A percentile compares a stretch with the other conserved stretches of the same genome.
phyloP scores from a whole-genome alignment of 2,888 invertebrate species.

The Pachymerium ferrugineum region DNA sequence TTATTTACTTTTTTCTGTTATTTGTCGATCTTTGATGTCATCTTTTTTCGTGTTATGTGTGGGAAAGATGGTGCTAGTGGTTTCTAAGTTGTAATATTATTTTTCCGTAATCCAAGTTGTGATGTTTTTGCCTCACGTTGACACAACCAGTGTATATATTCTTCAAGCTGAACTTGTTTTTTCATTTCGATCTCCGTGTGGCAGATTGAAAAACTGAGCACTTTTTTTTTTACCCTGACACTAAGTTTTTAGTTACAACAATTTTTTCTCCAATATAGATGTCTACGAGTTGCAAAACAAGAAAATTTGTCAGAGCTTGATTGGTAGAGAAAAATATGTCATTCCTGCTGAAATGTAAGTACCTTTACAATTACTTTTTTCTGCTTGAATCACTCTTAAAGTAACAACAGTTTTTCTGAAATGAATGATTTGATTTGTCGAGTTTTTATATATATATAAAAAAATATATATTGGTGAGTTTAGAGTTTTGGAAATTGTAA shows the following conservation, averaged over 20 bases:
- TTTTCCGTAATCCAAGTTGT: background rate
- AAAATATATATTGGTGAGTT: too few species aligned
- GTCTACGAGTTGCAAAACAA: too few species aligned
- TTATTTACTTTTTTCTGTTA: background rate
- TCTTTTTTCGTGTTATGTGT: background rate
- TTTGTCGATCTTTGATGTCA: constrained; percentile 2
- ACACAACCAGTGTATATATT: background rate
- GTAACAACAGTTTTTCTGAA: too few species aligned
- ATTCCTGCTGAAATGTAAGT: too few species aligned
- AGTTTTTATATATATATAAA: too few species aligned
- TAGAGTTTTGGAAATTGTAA: too few species aligned
- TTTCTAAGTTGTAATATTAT: constrained; percentile 12
- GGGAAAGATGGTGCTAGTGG: constrained; percentile 5
- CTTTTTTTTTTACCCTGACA: background rate
- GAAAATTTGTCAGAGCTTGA: too few species aligned
- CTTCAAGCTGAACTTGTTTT: background rate
- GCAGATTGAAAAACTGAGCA: constrained; percentile 2
- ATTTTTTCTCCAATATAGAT: background rate
- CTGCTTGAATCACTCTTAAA: too few species aligned
- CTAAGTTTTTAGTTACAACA: background rate
- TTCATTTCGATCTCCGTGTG: background rate
- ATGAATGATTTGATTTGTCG: too few species aligned
- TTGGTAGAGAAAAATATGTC: too few species aligned
- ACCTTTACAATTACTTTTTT: too few species aligned
- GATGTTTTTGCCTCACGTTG: constrained; percentile 11